A percentile compares a stretch with the other conserved stretches of the same genome.
These are phyloP conservation scores for Prorops nasuta DNA, from an alignment of 1,140 invertebrate genomes.

Conservation along the genomic window DNA sequence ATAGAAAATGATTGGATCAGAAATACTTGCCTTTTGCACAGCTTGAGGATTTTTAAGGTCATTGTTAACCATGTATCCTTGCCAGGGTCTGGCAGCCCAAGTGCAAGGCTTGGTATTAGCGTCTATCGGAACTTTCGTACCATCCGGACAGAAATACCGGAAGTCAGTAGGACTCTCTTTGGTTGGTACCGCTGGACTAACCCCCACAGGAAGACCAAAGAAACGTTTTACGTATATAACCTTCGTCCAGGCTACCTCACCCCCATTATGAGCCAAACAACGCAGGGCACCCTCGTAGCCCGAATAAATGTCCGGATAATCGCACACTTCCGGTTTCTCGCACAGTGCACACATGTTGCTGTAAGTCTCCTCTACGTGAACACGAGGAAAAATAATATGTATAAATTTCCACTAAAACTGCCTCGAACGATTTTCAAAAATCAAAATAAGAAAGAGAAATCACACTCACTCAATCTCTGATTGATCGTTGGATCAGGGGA, in stretches of 20 bases:
- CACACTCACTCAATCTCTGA: slow-evolving; percentile 65
- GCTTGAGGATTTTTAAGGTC: slow-evolving; percentile 55
- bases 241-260: slow-evolving; percentile 82
- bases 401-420: background rate
- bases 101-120: slow-evolving; percentile 66
- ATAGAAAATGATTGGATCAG: background rate
- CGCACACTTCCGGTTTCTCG: slow-evolving; percentile 69
- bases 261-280: slow-evolving; percentile 75
- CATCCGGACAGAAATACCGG: slow-evolving; percentile 80
- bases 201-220: slow-evolving; percentile 67
- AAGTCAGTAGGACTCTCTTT: slow-evolving; percentile 63
- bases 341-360: slow-evolving; percentile 72
- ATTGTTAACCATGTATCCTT: slow-evolving; percentile 67
- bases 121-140: slow-evolving; percentile 64
- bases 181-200: slow-evolving; percentile 49
- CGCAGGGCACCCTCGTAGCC: slow-evolving; percentile 81
- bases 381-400: slow-evolving; percentile 5
- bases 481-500: slow-evolving; percentile 71
- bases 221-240: slow-evolving; percentile 75
- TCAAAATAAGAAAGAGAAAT: background rate
- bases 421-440: background rate
- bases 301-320: slow-evolving; percentile 79
- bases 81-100: slow-evolving; percentile 81
- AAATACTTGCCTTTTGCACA: slow-evolving; percentile 40
- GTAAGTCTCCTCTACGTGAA: slow-evolving; percentile 65